These are phyloP conservation scores for Cyaniris semiargus DNA, from an alignment of 2,888 invertebrate species.

Conservation along the genomic window DNA sequence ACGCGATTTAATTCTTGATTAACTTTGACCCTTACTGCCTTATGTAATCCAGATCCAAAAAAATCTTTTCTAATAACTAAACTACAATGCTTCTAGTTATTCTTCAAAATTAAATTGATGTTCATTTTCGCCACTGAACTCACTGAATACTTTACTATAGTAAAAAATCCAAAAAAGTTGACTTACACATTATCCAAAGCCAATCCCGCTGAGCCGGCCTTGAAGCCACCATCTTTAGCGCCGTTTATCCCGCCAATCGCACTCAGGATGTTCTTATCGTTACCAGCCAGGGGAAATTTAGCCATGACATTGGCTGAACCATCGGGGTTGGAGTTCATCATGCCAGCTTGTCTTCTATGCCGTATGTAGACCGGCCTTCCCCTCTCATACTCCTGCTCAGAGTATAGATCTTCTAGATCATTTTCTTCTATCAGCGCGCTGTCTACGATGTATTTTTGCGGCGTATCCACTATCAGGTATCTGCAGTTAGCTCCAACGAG, in stretches of 20 bases:
- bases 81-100: no score
- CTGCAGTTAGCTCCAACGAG: conserved; percentile 36
- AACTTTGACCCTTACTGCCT: no score
- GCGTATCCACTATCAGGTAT: conserved; percentile 32
- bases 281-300: conserved; percentile 43
- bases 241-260: conserved; percentile 42
- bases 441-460: conserved; percentile 34
- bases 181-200: conserved; percentile 52
- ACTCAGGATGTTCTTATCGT: conserved; percentile 44
- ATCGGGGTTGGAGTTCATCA: conserved; percentile 44
- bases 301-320: conserved; percentile 43
- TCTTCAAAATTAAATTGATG: no score
- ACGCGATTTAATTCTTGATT: no score
- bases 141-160: no score
- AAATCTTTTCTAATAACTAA: no score
- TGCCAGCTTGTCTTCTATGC: conserved; percentile 41
- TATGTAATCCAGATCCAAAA: no score
- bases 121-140: no score
- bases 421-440: conserved; percentile 17
- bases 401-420: neutral
- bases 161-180: no score
- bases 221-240: conserved; percentile 42
- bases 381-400: conserved; percentile 39
- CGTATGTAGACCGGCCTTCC: conserved; percentile 36
- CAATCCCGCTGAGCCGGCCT: conserved; percentile 47